Evolutionary conservation across 2,888 invertebrate species (phyloP).

Genomic region (Ctenicera cuprea): DNA sequence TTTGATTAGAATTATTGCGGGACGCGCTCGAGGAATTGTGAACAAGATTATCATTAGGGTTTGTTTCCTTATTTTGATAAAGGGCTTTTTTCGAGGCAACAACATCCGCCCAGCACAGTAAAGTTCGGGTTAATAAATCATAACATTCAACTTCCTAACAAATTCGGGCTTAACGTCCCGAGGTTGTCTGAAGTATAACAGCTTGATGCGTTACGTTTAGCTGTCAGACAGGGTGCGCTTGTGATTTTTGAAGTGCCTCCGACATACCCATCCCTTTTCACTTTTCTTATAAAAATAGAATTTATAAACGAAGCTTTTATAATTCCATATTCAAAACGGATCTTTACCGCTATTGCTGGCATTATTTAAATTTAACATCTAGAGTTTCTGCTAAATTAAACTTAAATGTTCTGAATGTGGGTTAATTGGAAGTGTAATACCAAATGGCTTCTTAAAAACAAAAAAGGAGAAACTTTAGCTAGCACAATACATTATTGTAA

Average conservation of each 20-base stretch:
- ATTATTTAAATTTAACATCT: not conserved
- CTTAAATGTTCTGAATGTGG: not conserved
- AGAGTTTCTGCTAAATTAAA: not conserved
- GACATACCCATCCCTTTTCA: conserved; percentile 12
- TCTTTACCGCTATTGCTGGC: not conserved
- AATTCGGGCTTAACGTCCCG: conserved; percentile 29
- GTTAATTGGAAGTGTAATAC: not conserved
- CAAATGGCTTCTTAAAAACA: not conserved
- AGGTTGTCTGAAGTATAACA: conserved; percentile 29
- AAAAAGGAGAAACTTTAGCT: no score
- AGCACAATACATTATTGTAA: no score
- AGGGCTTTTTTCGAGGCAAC: conserved; percentile 9
- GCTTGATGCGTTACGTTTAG: conserved; percentile 36
- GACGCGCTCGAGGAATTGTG: conserved; percentile 10
- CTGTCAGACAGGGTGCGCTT: conserved; percentile 32
- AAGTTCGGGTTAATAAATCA: conserved; percentile 41
- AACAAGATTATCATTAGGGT: conserved; percentile 21
- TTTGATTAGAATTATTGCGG: conserved; percentile 11
- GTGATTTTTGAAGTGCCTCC: conserved; percentile 15
- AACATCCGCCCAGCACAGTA: conserved; percentile 1
- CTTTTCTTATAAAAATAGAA: not conserved
- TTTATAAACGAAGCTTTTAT: not conserved
- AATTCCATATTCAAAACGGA: conserved; percentile 1
- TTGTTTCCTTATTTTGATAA: conserved; percentile 26
- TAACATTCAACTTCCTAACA: conserved; percentile 32